These are phyloP conservation scores for Theodoxus fluviatilis DNA, from an alignment of 2,888 invertebrate genomes.

Conservation along the genomic window DNA sequence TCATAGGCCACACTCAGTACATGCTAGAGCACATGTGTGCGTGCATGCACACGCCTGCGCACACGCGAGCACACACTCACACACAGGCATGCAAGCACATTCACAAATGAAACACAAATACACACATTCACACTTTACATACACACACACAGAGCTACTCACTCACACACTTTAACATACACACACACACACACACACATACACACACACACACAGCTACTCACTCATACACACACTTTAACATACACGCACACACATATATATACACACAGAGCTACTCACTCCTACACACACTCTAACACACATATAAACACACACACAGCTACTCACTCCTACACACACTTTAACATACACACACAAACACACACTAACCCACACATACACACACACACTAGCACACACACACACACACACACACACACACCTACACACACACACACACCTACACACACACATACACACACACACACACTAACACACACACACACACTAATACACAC, in stretches of 20 bases:
- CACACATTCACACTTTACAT: too few relatives aligned
- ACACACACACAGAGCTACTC: background rate
- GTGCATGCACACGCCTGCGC: too few relatives aligned
- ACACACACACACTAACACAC: too few relatives aligned
- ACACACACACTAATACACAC: background rate
- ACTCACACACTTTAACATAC: background rate
- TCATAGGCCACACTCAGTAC: too few relatives aligned
- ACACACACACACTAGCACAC: constrained; percentile 3
- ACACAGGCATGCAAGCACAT: too few relatives aligned
- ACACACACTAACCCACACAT: background rate
- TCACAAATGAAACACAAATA: too few relatives aligned
- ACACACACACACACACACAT: constrained; percentile 16
- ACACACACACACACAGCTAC: constrained; percentile 8
- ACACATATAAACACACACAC: background rate
- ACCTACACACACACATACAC: too few relatives aligned
- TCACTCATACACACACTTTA: background rate
- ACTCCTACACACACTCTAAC: too few relatives aligned
- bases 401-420: too few relatives aligned
- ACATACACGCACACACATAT: background rate
- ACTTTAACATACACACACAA: background rate
- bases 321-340: background rate
- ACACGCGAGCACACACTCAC: too few relatives aligned
- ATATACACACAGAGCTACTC: background rate
- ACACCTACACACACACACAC: too few relatives aligned
- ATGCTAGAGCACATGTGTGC: too few relatives aligned